Evolutionary conservation across 2,888 invertebrate species (phyloP).

Genomic region (Agonopterix subpropinquella): DNA sequence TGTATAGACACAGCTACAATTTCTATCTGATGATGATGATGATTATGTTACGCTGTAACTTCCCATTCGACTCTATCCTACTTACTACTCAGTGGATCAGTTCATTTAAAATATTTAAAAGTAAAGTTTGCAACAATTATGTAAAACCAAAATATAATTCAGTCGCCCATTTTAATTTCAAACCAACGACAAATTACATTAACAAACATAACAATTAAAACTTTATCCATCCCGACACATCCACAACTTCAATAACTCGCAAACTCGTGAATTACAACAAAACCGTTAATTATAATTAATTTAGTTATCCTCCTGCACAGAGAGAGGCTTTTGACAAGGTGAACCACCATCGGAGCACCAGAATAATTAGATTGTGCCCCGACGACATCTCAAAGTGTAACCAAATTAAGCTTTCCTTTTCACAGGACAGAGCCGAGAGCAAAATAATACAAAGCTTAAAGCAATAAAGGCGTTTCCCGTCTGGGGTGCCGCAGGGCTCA

Average conservation of each 20-base stretch:
- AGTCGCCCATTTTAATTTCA: background rate
- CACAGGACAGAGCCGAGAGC: constrained; percentile 57
- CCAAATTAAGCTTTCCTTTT: constrained; percentile 71
- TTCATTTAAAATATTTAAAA: too few species aligned
- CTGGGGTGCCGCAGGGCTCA: constrained; percentile 56
- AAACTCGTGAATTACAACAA: constrained; percentile 15
- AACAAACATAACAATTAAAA: constrained; percentile 3
- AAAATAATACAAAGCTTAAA: constrained; percentile 71
- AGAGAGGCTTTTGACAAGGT: constrained; percentile 66
- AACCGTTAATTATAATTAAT: constrained; percentile 48
- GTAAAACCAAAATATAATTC: too few species aligned
- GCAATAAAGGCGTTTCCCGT: constrained; percentile 58
- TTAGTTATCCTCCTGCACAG: constrained; percentile 33
- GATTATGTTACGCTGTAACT: too few species aligned
- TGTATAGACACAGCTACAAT: too few species aligned
- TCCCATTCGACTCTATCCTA: too few species aligned
- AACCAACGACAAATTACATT: background rate
- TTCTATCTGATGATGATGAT: too few species aligned
- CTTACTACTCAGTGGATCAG: too few species aligned
- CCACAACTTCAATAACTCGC: constrained; percentile 1
- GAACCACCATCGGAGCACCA: constrained; percentile 43
- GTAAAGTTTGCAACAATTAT: too few species aligned
- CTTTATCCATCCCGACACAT: constrained; percentile 2
- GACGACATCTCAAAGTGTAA: constrained; percentile 74
- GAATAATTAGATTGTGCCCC: constrained; percentile 70